Evolutionary conservation across 1,140 invertebrate genomes (phyloP).

Genomic region (Leptopilina clavipes): DNA sequence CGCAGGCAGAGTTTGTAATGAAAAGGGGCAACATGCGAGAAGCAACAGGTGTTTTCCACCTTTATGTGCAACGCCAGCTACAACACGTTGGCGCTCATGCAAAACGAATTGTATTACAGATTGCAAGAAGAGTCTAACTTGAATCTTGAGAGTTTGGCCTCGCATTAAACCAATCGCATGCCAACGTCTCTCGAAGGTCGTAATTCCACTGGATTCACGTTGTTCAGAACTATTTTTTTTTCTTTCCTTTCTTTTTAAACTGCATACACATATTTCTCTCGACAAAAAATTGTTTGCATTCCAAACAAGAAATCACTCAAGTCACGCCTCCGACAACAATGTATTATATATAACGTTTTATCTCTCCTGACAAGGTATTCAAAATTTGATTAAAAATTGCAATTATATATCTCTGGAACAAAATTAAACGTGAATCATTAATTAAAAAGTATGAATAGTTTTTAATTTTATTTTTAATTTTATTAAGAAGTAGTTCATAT

Average conservation of each 20-base stretch:
- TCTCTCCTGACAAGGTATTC: neutral
- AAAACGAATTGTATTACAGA: constrained; percentile 32
- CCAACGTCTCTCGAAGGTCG: constrained; percentile 27
- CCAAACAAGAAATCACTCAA: constrained; percentile 1
- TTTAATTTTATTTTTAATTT: too few species aligned
- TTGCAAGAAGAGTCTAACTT: neutral
- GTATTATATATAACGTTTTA: neutral
- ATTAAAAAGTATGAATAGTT: too few species aligned
- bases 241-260: neutral
- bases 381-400: too few species aligned
- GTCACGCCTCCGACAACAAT: neutral
- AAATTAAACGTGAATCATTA: too few species aligned
- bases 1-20: neutral
- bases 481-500: too few species aligned
- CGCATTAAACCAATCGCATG: constrained; percentile 37
- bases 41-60: constrained; percentile 28
- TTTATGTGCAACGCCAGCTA: constrained; percentile 27
- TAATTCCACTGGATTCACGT: constrained; percentile 11
- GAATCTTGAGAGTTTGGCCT: constrained; percentile 14
- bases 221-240: neutral
- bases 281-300: neutral
- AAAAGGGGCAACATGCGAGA: constrained; percentile 3
- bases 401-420: too few species aligned
- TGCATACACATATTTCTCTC: constrained; percentile 2
- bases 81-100: constrained; percentile 23